These are phyloP conservation scores for Drosophila serrata DNA, from an alignment of 1,140 invertebrate species.

Conservation along the genomic window DNA sequence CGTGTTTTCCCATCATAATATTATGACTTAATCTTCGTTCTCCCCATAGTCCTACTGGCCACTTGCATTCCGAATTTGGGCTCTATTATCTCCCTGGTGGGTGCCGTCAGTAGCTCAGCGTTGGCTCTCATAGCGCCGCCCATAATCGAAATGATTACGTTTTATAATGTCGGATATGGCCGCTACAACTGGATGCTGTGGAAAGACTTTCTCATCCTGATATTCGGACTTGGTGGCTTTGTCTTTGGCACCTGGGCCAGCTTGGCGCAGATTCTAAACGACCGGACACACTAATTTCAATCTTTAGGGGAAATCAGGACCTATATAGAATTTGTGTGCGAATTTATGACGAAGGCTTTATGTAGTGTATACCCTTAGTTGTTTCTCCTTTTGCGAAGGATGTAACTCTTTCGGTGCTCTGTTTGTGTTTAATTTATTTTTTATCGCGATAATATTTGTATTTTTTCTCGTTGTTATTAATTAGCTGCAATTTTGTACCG, in stretches of 20 bases:
- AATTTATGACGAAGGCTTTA: constrained; percentile 79
- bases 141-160: constrained; percentile 94
- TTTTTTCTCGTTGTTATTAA: constrained; percentile 9
- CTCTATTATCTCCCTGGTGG: constrained; percentile 95
- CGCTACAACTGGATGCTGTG: constrained; percentile 88
- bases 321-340: constrained; percentile 53
- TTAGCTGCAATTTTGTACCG: constrained; percentile 55
- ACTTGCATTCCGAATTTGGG: constrained; percentile 94
- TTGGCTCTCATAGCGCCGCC: constrained; percentile 96
- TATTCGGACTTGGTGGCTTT: constrained; percentile 92
- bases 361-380: constrained; percentile 49
- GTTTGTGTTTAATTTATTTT: constrained; percentile 37
- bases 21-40: too few relatives aligned
- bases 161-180: constrained; percentile 89
- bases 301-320: constrained; percentile 12
- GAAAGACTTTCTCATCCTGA: constrained; percentile 90
- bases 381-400: constrained; percentile 20
- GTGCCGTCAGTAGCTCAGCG: constrained; percentile 95
- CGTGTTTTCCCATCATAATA: background rate
- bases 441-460: constrained; percentile 32
- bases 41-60: constrained; percentile 91
- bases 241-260: constrained; percentile 92
- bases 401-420: constrained; percentile 25
- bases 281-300: constrained; percentile 49
- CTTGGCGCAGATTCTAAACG: constrained; percentile 88